Evolutionary conservation across 1,140 invertebrate genomes (phyloP).

Genomic region (Brachionus asplanchnoidis): DNA sequence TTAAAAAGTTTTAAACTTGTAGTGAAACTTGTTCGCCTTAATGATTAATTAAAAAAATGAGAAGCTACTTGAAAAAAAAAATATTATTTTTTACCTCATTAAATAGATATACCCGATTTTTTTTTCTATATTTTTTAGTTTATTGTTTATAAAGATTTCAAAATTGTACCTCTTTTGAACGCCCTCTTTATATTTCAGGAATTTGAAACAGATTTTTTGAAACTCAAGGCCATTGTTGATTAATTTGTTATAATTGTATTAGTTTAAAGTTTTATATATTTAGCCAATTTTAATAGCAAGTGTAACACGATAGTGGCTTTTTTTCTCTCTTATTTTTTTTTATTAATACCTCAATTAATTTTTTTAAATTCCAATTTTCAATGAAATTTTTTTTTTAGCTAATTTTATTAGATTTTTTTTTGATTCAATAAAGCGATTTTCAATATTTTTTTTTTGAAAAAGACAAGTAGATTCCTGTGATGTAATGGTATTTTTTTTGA

Average conservation of each 20-base stretch:
- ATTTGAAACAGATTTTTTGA: neutral
- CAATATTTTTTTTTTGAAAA: constrained; percentile 10
- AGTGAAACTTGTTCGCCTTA: neutral
- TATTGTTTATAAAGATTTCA: neutral
- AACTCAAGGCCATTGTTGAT: neutral
- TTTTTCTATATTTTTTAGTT: neutral
- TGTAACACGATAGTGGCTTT: neutral
- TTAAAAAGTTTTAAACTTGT: constrained; percentile 3
- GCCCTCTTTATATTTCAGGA: neutral
- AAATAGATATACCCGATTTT: neutral
- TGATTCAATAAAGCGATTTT: constrained; percentile 15
- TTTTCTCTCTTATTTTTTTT: neutral
- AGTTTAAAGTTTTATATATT: neutral
- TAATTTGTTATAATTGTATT: neutral
- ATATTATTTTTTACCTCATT: neutral
- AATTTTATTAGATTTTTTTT: constrained; percentile 4
- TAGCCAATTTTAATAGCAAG: neutral
- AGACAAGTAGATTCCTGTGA: neutral
- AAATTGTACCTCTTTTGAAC: neutral
- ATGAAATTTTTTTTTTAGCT: neutral
- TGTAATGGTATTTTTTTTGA: neutral
- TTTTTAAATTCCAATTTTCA: constrained; percentile 26
- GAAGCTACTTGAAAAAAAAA: neutral
- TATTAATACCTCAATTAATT: constrained; percentile 17
- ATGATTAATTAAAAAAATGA: neutral